Conservation (phyloP, 2,888 invertebrate genomes). For the Bombylius discolor region DNA sequence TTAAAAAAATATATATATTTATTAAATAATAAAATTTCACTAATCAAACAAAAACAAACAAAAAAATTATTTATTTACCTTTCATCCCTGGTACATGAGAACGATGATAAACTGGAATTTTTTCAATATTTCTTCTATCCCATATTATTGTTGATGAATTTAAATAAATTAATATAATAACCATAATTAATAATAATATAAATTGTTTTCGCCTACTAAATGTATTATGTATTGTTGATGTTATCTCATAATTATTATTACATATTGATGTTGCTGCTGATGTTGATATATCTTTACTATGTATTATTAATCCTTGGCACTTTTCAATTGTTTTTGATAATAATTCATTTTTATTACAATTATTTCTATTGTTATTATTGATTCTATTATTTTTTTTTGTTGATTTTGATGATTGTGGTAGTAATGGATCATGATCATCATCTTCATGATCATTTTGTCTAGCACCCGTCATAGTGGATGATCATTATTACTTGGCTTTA, state of each 20-base stretch:
- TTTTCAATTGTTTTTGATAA: no score
- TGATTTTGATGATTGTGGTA: background rate
- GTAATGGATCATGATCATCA: background rate
- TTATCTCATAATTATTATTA: background rate
- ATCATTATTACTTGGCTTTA: constrained; percentile 3
- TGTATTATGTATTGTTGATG: background rate
- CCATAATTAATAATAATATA: constrained; percentile 14
- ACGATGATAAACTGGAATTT: constrained; percentile 25
- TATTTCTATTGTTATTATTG: background rate
- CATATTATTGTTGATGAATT: constrained; percentile 21
- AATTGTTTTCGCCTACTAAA: constrained; percentile 12
- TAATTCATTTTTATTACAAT: background rate
- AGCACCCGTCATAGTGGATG: constrained; percentile 5
- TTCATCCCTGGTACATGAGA: constrained; percentile 32
- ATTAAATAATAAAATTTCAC: no score
- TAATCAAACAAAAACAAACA: no score
- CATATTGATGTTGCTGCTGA: background rate
- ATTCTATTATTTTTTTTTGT: background rate
- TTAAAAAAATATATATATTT: no score
- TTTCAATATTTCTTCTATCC: constrained; percentile 17
- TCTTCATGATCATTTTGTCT: constrained; percentile 5
- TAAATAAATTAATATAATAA: constrained; percentile 22
- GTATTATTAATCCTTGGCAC: no score
- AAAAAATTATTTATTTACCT: constrained; percentile 20
- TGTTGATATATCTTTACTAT: no score